phyloP scores from a whole-genome alignment of 2,797 vertebrate genomes.

The Sebastes cheni region DNA sequence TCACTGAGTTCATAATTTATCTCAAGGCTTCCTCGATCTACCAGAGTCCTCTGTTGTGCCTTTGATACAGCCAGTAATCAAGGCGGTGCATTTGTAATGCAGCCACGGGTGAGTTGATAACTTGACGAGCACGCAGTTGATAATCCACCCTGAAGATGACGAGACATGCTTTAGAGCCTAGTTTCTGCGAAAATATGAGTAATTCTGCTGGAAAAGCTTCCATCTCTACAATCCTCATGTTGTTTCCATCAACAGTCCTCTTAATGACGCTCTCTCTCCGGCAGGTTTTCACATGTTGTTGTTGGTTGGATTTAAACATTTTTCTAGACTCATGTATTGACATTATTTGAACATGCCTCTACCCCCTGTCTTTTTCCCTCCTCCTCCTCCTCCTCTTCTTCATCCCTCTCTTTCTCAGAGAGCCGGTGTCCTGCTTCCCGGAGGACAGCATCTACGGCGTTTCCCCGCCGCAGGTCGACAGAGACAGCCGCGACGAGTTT shows the following conservation, averaged over 20 bases:
- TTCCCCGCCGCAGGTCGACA: slow-evolving; percentile 84
- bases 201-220: slow-evolving; percentile 20
- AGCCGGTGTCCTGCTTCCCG: slow-evolving; percentile 88
- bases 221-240: background rate
- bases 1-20: background rate
- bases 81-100: background rate
- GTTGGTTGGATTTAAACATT: background rate
- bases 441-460: slow-evolving; percentile 90
- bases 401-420: slow-evolving; percentile 69
- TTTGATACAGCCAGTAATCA: background rate
- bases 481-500: slow-evolving; percentile 87
- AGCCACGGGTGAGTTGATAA: slow-evolving; percentile 28
- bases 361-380: background rate
- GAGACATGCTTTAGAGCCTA: slow-evolving; percentile 42
- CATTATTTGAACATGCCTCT: background rate
- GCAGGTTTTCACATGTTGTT: background rate
- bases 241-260: slow-evolving; percentile 28
- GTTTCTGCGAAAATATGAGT: slow-evolving; percentile 47
- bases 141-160: slow-evolving; percentile 50
- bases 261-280: background rate
- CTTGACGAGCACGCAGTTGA: slow-evolving; percentile 29
- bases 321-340: background rate
- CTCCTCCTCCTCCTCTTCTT: background rate
- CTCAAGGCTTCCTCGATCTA: background rate
- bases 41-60: background rate